Conservation (phyloP, 2,888 invertebrate genomes). For the Drosophila setosimentum region DNA sequence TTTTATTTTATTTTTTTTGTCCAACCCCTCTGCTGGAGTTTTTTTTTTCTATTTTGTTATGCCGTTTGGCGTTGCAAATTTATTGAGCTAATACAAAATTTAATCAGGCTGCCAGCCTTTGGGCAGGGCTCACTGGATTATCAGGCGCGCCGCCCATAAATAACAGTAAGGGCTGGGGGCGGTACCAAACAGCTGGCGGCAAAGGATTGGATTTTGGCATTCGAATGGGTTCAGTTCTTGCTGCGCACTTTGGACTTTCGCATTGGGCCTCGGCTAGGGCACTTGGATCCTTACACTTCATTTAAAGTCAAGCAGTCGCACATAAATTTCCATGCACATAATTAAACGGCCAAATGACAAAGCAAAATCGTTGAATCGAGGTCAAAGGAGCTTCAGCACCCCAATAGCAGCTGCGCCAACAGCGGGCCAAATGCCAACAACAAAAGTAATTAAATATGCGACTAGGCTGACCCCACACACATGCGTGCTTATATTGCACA, state of each 20-base stretch:
- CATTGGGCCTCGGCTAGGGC: conserved; percentile 17
- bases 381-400: conserved; percentile 51
- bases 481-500: neutral
- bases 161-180: conserved; percentile 49
- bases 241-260: conserved; percentile 7
- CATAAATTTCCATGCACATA: conserved; percentile 82
- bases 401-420: neutral
- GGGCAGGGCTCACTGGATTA: conserved; percentile 59
- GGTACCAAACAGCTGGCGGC: conserved; percentile 66
- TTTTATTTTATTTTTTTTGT: neutral
- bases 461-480: conserved; percentile 58
- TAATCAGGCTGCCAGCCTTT: conserved; percentile 70
- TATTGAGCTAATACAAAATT: conserved; percentile 80
- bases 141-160: conserved; percentile 73
- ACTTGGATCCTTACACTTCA: conserved; percentile 69
- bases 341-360: conserved; percentile 81
- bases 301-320: conserved; percentile 77
- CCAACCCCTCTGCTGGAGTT: neutral
- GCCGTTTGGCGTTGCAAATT: conserved; percentile 64
- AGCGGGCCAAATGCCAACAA: conserved; percentile 36
- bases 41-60: conserved; percentile 21
- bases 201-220: conserved; percentile 57
- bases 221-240: conserved; percentile 29
- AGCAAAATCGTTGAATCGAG: conserved; percentile 78
- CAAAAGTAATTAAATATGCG: conserved; percentile 76